Evolutionary conservation across 2,113 vertebrate genomes (phyloP).

Genomic region (Corythornis cristatus): DNA sequence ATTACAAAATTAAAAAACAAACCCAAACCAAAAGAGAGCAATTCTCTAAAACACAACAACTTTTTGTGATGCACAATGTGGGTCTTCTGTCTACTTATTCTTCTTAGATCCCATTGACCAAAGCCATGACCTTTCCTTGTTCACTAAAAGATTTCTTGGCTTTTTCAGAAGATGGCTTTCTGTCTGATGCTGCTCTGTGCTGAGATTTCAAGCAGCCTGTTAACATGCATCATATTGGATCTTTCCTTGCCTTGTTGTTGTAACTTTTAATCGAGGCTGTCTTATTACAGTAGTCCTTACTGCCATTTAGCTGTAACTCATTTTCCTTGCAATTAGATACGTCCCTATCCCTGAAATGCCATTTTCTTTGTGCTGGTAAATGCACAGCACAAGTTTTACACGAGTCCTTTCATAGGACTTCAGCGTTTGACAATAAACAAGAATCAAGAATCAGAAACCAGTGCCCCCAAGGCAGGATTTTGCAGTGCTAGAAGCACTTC

Average conservation of each 20-base stretch:
- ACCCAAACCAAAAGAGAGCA: neutral
- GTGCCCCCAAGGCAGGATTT: neutral
- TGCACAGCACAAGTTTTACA: neutral
- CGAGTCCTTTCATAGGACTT: conserved; percentile 2
- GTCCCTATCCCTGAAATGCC: conserved; percentile 35
- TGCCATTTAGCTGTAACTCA: conserved; percentile 21
- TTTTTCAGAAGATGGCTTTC: neutral
- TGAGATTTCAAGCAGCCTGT: conserved; percentile 18
- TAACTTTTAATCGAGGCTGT: conserved; percentile 61
- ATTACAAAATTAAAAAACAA: neutral
- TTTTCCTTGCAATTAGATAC: conserved; percentile 53
- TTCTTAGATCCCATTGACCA: neutral
- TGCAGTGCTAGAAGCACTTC: neutral
- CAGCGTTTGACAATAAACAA: conserved; percentile 5
- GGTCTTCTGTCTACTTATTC: neutral
- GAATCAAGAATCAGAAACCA: neutral
- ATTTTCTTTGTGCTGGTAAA: conserved; percentile 58
- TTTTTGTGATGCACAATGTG: neutral
- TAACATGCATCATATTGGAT: neutral
- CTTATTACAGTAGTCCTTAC: conserved; percentile 23
- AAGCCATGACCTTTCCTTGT: neutral
- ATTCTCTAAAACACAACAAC: neutral
- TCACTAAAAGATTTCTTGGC: conserved; percentile 33
- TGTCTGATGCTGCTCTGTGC: neutral
- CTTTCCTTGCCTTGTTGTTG: conserved; percentile 10